Percentiles rank a stretch among this genome's conserved stretches.
Evolutionary conservation across 2,113 vertebrate genomes (phyloP).

Genomic region (Mola mola): DNA sequence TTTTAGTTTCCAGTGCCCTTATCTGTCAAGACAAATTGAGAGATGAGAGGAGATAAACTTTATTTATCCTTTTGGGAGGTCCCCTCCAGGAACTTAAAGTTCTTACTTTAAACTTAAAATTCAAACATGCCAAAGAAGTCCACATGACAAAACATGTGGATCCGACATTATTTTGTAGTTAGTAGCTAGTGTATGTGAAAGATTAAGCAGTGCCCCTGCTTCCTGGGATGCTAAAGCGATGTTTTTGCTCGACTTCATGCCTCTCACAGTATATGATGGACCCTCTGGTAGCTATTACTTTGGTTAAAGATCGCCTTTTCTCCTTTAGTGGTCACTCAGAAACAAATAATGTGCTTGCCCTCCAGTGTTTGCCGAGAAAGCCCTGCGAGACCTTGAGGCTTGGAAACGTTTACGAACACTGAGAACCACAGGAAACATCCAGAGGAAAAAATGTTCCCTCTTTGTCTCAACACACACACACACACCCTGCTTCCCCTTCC

Average conservation of each 20-base stretch:
- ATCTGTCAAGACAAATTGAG: background rate
- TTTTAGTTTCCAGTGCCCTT: background rate
- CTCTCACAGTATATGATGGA: conserved; percentile 53
- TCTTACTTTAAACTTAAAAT: too few relatives aligned
- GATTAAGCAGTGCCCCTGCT: conserved; percentile 17
- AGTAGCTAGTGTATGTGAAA: conserved; percentile 12
- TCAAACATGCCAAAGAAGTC: background rate
- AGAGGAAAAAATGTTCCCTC: conserved; percentile 59
- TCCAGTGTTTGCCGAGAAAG: conserved; percentile 46
- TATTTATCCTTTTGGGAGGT: too few relatives aligned
- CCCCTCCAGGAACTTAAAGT: too few relatives aligned
- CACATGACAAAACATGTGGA: too few relatives aligned
- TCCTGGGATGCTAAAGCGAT: conserved; percentile 30
- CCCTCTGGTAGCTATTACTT: conserved; percentile 66
- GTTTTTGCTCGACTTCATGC: conserved; percentile 33
- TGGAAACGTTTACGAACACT: conserved; percentile 73
- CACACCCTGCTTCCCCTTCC: conserved; percentile 8
- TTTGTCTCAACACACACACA: background rate
- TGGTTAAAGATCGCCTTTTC: conserved; percentile 41
- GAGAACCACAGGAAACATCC: conserved; percentile 69
- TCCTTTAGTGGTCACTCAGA: conserved; percentile 64
- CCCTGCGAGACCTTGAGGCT: conserved; percentile 61
- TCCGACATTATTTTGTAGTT: conserved; percentile 21
- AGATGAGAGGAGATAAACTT: too few relatives aligned
- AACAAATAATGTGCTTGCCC: conserved; percentile 67